A percentile compares a stretch with the other conserved stretches of the same genome.
phyloP scores from a whole-genome alignment of 2,113 vertebrate genomes.

The Misgurnus mizolepis region DNA sequence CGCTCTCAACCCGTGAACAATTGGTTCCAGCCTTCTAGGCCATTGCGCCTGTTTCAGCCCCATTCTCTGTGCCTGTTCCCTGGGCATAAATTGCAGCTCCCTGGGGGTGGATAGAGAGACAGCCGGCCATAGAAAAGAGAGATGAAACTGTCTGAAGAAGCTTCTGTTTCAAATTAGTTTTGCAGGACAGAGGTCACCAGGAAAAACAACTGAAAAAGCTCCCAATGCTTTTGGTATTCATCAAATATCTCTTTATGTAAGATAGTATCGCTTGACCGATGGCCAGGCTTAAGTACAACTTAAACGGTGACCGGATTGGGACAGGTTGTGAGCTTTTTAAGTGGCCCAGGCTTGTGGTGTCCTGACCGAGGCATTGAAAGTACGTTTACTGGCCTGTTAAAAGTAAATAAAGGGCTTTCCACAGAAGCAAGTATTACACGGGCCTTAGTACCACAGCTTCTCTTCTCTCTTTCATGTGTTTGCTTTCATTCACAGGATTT shows the following conservation, averaged over 20 bases:
- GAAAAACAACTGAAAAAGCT: conserved; percentile 35
- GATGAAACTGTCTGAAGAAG: conserved; percentile 67
- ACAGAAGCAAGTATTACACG: conserved; percentile 61
- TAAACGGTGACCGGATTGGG: background rate
- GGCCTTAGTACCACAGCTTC: conserved; percentile 43
- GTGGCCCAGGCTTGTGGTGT: background rate
- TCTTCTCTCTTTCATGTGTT: conserved; percentile 47
- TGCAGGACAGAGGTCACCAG: conserved; percentile 64
- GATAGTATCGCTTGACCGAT: background rate
- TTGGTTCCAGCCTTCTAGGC: conserved; percentile 65
- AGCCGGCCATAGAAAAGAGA: conserved; percentile 56
- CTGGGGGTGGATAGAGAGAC: conserved; percentile 58
- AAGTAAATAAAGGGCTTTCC: conserved; percentile 61
- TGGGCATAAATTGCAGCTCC: conserved; percentile 71
- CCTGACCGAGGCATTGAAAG: conserved; percentile 50
- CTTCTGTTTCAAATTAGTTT: conserved; percentile 71
- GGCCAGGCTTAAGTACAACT: background rate
- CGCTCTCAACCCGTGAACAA: conserved; percentile 68
- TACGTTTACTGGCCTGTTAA: conserved; percentile 67
- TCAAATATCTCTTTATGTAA: conserved; percentile 7
- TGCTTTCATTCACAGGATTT: conserved; percentile 30
- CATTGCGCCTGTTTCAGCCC: conserved; percentile 38
- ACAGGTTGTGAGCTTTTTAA: background rate
- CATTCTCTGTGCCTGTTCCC: conserved; percentile 60
- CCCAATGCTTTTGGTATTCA: conserved; percentile 14